Evolutionary conservation across 2,888 invertebrate species (phyloP).

Genomic region (Tipula helvola): DNA sequence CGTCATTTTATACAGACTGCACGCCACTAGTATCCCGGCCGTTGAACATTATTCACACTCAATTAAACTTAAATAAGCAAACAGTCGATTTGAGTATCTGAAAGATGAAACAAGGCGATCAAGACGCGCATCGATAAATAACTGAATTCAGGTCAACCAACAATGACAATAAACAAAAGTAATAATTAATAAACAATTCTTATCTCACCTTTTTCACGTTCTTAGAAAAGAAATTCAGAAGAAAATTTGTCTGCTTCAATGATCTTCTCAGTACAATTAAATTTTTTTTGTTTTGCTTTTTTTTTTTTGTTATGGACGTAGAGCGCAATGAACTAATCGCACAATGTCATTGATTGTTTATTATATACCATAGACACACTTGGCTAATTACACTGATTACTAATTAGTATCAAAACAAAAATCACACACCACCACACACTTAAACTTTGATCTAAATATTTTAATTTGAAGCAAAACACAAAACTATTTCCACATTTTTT

Average conservation of each 20-base stretch:
- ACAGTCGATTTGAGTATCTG: background rate
- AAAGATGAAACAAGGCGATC: background rate
- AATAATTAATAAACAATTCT: background rate
- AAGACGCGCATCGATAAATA: background rate
- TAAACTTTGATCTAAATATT: background rate
- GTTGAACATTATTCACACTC: background rate
- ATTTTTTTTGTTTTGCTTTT: background rate
- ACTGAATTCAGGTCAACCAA: background rate
- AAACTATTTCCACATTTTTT: background rate
- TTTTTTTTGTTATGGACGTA: background rate
- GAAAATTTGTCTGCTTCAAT: background rate
- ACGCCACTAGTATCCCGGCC: background rate
- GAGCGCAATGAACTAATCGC: background rate
- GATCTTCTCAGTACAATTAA: background rate
- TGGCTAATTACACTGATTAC: background rate
- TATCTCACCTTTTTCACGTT: background rate
- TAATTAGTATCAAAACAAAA: background rate
- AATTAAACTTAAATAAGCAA: background rate
- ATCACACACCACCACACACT: background rate
- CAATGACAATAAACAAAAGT: background rate
- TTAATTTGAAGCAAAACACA: background rate
- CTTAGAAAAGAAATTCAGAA: background rate
- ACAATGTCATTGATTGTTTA: background rate
- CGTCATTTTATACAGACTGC: background rate
- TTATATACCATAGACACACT: background rate